A percentile compares a stretch with the other conserved stretches of the same genome.
Conservation (phyloP, 2,797 vertebrate species). For the Acanthurus leucopareius region DNA sequence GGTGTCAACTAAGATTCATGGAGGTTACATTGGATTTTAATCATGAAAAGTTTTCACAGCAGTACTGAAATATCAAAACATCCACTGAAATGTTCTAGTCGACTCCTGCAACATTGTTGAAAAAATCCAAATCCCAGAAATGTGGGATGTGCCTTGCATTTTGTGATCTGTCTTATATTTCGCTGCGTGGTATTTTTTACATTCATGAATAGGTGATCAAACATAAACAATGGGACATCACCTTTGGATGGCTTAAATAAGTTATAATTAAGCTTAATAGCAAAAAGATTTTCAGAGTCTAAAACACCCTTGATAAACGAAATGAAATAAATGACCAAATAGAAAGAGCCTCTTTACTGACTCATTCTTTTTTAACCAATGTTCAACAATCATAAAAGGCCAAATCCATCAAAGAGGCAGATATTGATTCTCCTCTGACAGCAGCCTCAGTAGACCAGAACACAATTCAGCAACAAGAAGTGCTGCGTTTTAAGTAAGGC, state of each 20-base stretch:
- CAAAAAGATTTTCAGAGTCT: background rate
- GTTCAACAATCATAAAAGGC: constrained; percentile 23
- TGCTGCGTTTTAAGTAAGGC: constrained; percentile 32
- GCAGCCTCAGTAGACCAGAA: constrained; percentile 37
- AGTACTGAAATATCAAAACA: no score
- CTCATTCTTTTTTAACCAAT: background rate
- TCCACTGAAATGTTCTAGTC: no score
- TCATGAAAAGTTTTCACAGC: no score
- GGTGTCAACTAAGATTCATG: no score
- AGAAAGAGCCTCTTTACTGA: constrained; percentile 5
- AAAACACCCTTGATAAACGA: background rate
- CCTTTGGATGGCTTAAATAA: background rate
- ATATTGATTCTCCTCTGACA: constrained; percentile 45
- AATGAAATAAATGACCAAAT: constrained; percentile 10
- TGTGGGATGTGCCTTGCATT: no score
- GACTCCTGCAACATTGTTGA: no score
- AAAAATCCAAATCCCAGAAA: no score
- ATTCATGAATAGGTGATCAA: background rate
- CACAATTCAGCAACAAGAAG: constrained; percentile 17
- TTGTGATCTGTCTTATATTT: no score
- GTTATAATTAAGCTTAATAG: background rate
- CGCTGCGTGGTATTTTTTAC: background rate
- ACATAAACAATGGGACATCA: background rate
- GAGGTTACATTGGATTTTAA: no score
- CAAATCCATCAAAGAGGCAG: constrained; percentile 39